A percentile compares a stretch with the other conserved stretches of the same genome.
These are phyloP conservation scores for Dryoscopus gambensis DNA, from an alignment of 2,113 vertebrate genomes.

Conservation along the genomic window DNA sequence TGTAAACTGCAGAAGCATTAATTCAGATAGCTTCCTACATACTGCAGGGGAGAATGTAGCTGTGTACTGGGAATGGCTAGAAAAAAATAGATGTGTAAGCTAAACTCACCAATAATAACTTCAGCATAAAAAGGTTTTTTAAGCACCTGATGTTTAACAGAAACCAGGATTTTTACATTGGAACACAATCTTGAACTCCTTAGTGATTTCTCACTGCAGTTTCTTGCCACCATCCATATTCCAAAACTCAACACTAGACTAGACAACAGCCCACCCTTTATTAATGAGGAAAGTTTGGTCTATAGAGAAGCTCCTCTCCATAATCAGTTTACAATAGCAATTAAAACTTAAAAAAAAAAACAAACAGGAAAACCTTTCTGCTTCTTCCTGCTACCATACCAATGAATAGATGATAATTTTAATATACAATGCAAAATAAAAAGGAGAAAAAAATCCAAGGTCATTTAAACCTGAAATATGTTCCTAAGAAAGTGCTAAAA, in stretches of 20 bases:
- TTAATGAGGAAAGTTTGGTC: neutral
- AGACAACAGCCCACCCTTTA: neutral
- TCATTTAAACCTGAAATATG: neutral
- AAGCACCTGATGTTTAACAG: neutral
- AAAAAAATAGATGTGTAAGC: neutral
- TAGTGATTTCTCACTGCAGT: neutral
- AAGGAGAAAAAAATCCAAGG: neutral
- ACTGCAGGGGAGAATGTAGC: neutral
- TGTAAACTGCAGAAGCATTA: slow-evolving; percentile 29
- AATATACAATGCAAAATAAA: neutral
- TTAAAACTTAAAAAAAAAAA: neutral
- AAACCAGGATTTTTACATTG: neutral
- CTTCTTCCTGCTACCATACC: neutral
- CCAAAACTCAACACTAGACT: neutral
- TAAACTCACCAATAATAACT: neutral
- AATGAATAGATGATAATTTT: neutral
- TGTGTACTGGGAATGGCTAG: neutral
- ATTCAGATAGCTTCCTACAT: slow-evolving; percentile 35
- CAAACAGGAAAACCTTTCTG: rapidly evolving
- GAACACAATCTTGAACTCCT: neutral
- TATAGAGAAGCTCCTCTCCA: neutral
- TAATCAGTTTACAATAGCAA: neutral
- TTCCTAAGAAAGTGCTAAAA: neutral
- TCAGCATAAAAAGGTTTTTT: neutral
- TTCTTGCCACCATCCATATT: neutral